Evolutionary conservation across 1,140 invertebrate genomes (phyloP).

Genomic region (Drosophila serrata): DNA sequence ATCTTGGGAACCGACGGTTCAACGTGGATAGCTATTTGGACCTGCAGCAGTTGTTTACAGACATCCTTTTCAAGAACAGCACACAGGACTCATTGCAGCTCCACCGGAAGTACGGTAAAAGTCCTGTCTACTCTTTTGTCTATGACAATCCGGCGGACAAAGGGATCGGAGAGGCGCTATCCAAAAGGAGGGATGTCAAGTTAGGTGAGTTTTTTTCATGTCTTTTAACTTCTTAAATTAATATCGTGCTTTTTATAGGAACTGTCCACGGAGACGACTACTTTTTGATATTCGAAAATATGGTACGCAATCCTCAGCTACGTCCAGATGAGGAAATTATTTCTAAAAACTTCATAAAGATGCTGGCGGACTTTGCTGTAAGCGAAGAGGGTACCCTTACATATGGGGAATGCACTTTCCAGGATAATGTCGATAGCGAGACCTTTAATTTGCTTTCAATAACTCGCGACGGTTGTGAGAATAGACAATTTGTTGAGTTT

Average conservation of each 20-base stretch:
- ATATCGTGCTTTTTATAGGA: slow-evolving; percentile 13
- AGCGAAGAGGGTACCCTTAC: slow-evolving; percentile 14
- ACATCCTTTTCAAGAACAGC: slow-evolving; percentile 64
- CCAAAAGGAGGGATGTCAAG: slow-evolving; percentile 38
- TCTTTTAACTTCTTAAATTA: not conserved
- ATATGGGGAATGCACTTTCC: slow-evolving; percentile 26
- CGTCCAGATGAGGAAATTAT: slow-evolving; percentile 47
- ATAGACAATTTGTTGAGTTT: slow-evolving; percentile 29
- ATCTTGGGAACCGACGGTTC: slow-evolving; percentile 52
- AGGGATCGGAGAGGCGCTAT: slow-evolving; percentile 32
- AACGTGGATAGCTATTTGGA: slow-evolving; percentile 48
- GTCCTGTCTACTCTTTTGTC: slow-evolving; percentile 55
- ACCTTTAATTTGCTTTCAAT: slow-evolving; percentile 26
- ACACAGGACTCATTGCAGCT: slow-evolving; percentile 43
- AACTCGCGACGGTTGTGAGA: slow-evolving; percentile 14
- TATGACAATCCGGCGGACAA: slow-evolving; percentile 65
- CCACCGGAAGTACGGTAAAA: slow-evolving; percentile 34
- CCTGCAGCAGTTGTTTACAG: slow-evolving; percentile 58
- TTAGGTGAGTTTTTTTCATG: slow-evolving; percentile 38
- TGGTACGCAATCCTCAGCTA: not conserved
- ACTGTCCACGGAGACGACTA: slow-evolving; percentile 72
- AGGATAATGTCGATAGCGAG: slow-evolving; percentile 30
- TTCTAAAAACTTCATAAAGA: slow-evolving; percentile 54
- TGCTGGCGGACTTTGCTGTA: slow-evolving; percentile 51
- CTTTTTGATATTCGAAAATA: slow-evolving; percentile 53